phyloP scores from a whole-genome alignment of 2,113 vertebrate genomes.

The Gopherus flavomarginatus region DNA sequence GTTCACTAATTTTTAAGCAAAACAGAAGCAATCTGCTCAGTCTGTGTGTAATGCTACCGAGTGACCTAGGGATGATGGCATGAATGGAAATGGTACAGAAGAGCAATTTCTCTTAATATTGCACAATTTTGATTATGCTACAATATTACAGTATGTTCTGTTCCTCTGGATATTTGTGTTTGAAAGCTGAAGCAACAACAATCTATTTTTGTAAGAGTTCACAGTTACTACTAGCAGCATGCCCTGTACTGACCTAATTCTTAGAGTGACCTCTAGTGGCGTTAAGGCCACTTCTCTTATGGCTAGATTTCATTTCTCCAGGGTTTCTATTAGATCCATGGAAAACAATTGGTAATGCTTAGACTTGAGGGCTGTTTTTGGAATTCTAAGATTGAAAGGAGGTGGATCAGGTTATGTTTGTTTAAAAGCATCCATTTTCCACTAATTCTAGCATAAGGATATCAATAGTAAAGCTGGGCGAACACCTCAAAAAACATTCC shows the following conservation, averaged over 20 bases:
- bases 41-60: not conserved
- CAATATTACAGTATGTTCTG: not conserved
- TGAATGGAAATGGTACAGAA: not conserved
- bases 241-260: not conserved
- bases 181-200: not conserved
- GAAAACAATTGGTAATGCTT: not conserved
- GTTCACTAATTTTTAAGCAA: not conserved
- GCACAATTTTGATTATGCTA: not conserved
- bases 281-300: not conserved
- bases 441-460: not conserved
- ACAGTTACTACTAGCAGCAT: not conserved
- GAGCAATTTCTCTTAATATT: not conserved
- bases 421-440: not conserved
- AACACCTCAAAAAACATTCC: conserved; percentile 16
- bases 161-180: not conserved
- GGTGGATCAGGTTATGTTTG: not conserved
- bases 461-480: not conserved
- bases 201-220: not conserved
- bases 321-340: not conserved
- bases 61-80: not conserved
- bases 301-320: not conserved
- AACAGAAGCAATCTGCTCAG: not conserved
- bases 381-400: conserved; percentile 35
- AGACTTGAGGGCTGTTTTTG: conserved; percentile 8
- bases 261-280: conserved; percentile 72